Evolutionary conservation across 1,140 invertebrate species (phyloP), one percentile per base, ranked within the genome.

Genomic region (Thaumetopoea pityocampa): DNA sequence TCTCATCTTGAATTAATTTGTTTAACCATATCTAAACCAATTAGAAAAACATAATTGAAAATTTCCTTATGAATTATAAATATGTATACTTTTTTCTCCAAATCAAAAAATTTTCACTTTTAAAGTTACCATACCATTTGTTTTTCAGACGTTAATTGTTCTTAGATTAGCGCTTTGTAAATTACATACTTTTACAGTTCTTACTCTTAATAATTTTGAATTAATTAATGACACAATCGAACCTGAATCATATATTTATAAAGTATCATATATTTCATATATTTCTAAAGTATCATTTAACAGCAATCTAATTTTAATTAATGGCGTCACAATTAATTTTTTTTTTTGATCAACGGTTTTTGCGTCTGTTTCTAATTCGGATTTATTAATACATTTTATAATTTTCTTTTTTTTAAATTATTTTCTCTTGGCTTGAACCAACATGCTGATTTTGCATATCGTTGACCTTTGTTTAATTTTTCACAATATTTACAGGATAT

Each of bases 31-130:
- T 53, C 19, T n/a, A 50, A 44, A 35, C 49, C 41, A 17, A 45
- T 38, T 45, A 45, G 23, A 41, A 51, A 51, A 36, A 41, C 49
- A 35, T 51, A n/a, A n/a, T n/a, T n/a, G n/a, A n/a, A n/a, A n/a
- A n/a, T n/a, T n/a, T n/a, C n/a, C n/a, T n/a, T n/a, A n/a, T n/a
- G n/a, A n/a, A n/a, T n/a, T n/a, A n/a, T n/a, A n/a, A n/a, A n/a
- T n/a, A n/a, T n/a, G n/a, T n/a, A n/a, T n/a, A n/a, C n/a, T n/a
- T n/a, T n/a, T n/a, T n/a, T n/a, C n/a, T n/a, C n/a, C n/a, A n/a
- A n/a, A n/a, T n/a, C n/a, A n/a, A n/a, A n/a, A n/a, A n/a, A n/a
- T n/a, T n/a, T n/a, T n/a, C n/a, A n/a, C n/a, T n/a, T n/a, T n/a
- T n/a, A n/a, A n/a, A n/a, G n/a, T n/a, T n/a, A n/a, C n/a, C n/a